Evolutionary conservation across 1,140 invertebrate species (phyloP).

Genomic region (Prorops nasuta): DNA sequence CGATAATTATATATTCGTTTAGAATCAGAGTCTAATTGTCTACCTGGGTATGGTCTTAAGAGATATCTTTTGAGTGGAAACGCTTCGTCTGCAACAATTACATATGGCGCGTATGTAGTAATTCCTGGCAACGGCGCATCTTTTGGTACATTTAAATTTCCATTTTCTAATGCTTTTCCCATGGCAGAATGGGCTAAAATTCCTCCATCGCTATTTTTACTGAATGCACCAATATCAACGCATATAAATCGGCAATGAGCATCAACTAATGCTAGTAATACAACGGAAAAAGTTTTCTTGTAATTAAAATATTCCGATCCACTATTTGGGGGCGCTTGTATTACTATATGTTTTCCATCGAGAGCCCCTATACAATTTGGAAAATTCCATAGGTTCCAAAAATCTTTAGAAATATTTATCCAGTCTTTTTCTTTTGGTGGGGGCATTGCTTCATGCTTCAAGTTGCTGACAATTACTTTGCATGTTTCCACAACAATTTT

Average conservation of each 20-base stretch:
- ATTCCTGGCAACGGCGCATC: slow-evolving; percentile 10
- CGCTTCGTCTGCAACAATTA: slow-evolving; percentile 46
- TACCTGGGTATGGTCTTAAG: slow-evolving; percentile 43
- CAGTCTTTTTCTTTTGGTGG: slow-evolving; percentile 24
- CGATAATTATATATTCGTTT: slow-evolving; percentile 49
- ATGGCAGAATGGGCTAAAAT: slow-evolving; percentile 33
- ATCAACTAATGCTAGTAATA: slow-evolving; percentile 41
- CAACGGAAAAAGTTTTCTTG: slow-evolving; percentile 22
- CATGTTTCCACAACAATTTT: slow-evolving; percentile 21
- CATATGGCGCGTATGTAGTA: slow-evolving; percentile 24
- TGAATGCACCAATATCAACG: slow-evolving; percentile 40
- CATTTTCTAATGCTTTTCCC: slow-evolving; percentile 17
- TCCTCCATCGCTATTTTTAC: slow-evolving; percentile 39
- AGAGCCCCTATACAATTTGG: slow-evolving; percentile 48
- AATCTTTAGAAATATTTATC: slow-evolving; percentile 23
- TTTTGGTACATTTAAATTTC: slow-evolving; percentile 33
- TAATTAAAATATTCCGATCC: background rate
- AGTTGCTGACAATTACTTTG: slow-evolving; percentile 17
- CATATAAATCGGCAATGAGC: slow-evolving; percentile 37
- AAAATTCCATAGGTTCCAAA: slow-evolving; percentile 45
- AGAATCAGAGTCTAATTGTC: slow-evolving; percentile 13
- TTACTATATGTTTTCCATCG: slow-evolving; percentile 46
- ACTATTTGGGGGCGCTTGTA: background rate
- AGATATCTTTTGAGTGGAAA: slow-evolving; percentile 44
- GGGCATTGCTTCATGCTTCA: slow-evolving; percentile 19